Conservation (phyloP, 1,140 invertebrate species). For the Trichoplusia ni region DNA sequence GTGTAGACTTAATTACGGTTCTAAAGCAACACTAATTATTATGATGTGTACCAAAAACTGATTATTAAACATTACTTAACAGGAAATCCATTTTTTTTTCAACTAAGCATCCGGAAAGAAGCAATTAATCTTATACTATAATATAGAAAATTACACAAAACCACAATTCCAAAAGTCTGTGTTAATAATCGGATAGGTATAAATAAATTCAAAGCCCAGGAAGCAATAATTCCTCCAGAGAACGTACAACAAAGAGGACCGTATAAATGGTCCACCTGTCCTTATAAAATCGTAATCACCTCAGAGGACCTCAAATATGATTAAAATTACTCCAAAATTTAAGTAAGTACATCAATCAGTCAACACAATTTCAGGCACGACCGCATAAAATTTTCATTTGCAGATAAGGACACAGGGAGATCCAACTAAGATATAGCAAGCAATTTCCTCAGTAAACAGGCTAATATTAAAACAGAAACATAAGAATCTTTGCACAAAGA, state of each 20-base stretch:
- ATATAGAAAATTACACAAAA: too few relatives aligned
- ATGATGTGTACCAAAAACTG: too few relatives aligned
- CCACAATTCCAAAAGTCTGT: too few relatives aligned
- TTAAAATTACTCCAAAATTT: neutral
- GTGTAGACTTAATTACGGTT: neutral
- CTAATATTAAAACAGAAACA: conserved; percentile 37
- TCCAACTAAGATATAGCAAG: conserved; percentile 17
- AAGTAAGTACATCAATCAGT: conserved; percentile 3
- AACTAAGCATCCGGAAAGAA: too few relatives aligned
- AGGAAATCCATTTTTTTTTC: too few relatives aligned
- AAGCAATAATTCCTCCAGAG: too few relatives aligned
- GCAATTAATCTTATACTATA: too few relatives aligned
- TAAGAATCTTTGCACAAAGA: conserved; percentile 36
- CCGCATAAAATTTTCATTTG: conserved; percentile 8
- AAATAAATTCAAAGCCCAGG: too few relatives aligned
- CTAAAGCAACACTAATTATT: too few relatives aligned
- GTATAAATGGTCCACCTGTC: neutral
- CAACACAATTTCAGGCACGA: neutral
- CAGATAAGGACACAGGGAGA: neutral
- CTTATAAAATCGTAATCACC: neutral
- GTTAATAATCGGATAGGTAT: too few relatives aligned
- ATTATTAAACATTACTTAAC: too few relatives aligned
- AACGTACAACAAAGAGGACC: too few relatives aligned
- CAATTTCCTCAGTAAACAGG: conserved; percentile 30
- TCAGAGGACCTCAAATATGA: neutral